Evolutionary conservation across 2,797 vertebrate genomes (phyloP).

Genomic region (Numenius phaeopus): DNA sequence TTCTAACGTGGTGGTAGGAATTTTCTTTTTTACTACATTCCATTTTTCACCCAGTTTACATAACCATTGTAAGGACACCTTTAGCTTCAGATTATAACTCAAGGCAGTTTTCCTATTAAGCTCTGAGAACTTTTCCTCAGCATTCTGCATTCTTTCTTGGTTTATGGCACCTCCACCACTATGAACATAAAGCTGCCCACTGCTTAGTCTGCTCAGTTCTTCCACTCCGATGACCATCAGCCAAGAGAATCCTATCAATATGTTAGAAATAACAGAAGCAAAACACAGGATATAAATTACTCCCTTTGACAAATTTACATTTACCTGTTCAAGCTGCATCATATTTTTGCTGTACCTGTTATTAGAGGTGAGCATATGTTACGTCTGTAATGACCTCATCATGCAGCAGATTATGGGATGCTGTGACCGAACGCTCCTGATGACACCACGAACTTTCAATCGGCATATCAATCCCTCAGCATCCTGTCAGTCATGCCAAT

Average conservation of each 20-base stretch:
- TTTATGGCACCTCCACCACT: not conserved
- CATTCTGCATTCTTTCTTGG: not conserved
- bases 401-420: conserved; percentile 68
- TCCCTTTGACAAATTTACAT: conserved; percentile 48
- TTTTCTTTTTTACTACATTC: not conserved
- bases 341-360: not conserved
- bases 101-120: conserved; percentile 39
- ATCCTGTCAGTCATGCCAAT: conserved; percentile 81
- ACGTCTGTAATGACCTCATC: conserved; percentile 76
- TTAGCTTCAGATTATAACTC: conserved; percentile 10
- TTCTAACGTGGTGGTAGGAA: not conserved
- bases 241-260: conserved; percentile 42
- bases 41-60: not conserved
- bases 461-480: conserved; percentile 78
- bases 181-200: not conserved
- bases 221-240: conserved; percentile 6
- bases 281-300: not conserved
- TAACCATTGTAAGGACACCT: not conserved
- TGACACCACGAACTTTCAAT: conserved; percentile 78
- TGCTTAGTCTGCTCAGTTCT: not conserved
- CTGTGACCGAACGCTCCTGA: conserved; percentile 47
- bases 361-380: conserved; percentile 48
- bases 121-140: not conserved
- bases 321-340: not conserved
- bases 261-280: not conserved